phyloP scores from a whole-genome alignment of 30 jellyfish, hydroid and myxozoan genomes.

The Chrysaora quinquecirrha region DNA sequence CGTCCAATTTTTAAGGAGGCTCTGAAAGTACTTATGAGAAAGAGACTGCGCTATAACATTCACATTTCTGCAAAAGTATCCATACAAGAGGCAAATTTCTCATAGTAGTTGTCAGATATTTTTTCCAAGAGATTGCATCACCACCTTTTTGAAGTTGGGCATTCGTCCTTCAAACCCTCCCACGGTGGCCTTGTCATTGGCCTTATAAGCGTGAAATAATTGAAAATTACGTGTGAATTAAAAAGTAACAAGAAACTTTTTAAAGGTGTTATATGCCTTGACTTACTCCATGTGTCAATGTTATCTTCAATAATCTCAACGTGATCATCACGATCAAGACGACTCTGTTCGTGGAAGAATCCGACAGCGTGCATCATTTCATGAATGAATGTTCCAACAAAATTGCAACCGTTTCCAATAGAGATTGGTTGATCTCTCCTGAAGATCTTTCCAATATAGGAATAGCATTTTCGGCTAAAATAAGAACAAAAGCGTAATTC shows the following conservation, averaged over 20 bases:
- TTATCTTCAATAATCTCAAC: conserved; percentile 42
- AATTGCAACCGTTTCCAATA: conserved; percentile 50
- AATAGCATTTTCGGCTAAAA: conserved; percentile 42
- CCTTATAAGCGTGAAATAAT: no score
- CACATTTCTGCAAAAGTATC: no score
- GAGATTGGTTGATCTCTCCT: conserved; percentile 48
- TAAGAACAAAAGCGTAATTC: no score
- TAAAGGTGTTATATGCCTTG: background rate
- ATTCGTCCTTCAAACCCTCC: no score
- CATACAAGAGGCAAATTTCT: no score
- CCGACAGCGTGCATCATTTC: conserved; percentile 75
- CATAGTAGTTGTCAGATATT: no score
- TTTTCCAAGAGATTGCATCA: background rate
- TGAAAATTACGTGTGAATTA: background rate
- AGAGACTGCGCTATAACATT: no score
- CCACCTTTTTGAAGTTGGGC: background rate
- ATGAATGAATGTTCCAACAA: conserved; percentile 56
- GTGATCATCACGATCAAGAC: conserved; percentile 60
- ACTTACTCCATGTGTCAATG: conserved; percentile 12
- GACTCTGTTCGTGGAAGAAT: conserved; percentile 67
- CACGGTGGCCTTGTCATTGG: no score
- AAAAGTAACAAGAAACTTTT: background rate
- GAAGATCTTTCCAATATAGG: conserved; percentile 10
- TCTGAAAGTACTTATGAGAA: no score
- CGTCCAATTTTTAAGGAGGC: no score